Base-by-base conservation (phyloP, 1,140 invertebrate genomes). In the Zaprionus africanus region DNA sequence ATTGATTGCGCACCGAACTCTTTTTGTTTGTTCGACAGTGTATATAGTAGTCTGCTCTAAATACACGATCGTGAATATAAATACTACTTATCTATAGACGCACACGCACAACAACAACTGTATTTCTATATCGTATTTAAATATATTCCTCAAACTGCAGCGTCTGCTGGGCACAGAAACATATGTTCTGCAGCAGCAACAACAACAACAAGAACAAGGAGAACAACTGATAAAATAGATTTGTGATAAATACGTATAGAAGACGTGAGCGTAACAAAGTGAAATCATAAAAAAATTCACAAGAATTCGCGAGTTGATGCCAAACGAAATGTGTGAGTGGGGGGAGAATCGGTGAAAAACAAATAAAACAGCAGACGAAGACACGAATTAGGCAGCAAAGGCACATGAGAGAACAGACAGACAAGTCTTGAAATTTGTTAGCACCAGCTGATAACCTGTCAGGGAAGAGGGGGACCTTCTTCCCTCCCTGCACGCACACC, bases 91-190 rank as follows among this genome's bases (percentile, higher is more conserved):
- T 75, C 36, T 80, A 72, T 68, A 78, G 66, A 43, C 15, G 17
- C 75, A 71, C 49, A 62, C 59, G 22, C 22, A 22, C 22, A 22
- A 67, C 49, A 57, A 76, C 59, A 77, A 81, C 67, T 67, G 85
- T 82, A 90, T 88, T 90, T 90, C 83, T 85, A 84, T 79, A 83
- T 90, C 68, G 81, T 78, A 84, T 81, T 81, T 69, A 79, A 81
- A 90, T 90, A 79, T 84, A 59, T 64, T 54, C 41, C n/a, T 79
- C 68, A 26, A 84, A 81, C 79, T 87, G 79, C 83, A 82, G 82
- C 64, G 49, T 26, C 41, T 11, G 4, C 22, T 22, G 26, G 22
- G 19, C 28, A 51, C 31, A 22, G 60, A 49, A 83, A 60, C 60
- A 76, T 73, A 79, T 76, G 67, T 54, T 76, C 49, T 15, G 13